Base-by-base conservation (phyloP, 2,888 invertebrate species). In the Halictus ligatus region DNA sequence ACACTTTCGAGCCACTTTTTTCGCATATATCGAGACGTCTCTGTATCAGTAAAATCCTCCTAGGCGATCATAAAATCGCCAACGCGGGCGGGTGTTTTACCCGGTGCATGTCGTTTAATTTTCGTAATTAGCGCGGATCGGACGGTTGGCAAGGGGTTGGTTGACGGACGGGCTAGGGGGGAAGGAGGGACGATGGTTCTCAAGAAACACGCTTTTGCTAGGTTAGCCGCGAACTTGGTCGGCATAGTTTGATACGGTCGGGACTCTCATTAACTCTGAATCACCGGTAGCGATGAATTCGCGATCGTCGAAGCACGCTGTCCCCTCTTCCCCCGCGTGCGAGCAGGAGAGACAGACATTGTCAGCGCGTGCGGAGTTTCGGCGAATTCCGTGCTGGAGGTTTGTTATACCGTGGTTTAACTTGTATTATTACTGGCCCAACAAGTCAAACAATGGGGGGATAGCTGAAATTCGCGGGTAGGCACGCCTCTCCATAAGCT, bases 391-490 rank as follows among this genome's bases (percentile, higher is more conserved):
- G 78, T 75, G 74, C 78, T 83, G 82, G 82, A 80, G 84, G 85
- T 88, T 90, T 90, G 90, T 90, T 89, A 84, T 85, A 91, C 84
- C 83, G 80, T 77, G 85, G 87, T 89, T 90, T 85, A 87, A 91
- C 87, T 87, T 89, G 86, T 84, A 83, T 90, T 85, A 86, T 91
- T 91, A 90, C 85, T 86, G 86, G 80, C 81, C 87, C 84, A 75
- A 87, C 89, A 90, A 91, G 90, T 91, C 86, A 86, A 90, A 89
- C 85, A 90, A 85, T 83, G 81, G 84, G 18, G 82, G 82, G 86
- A 81, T 75, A 77, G 79, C 78, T 81, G 85, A 89, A 89, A 85
- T 89, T 84, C 90, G 80, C 64, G 87, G 74, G 84, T 80, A 84
- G 91, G 80, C 81, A 79, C 79, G 88, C 78, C 69, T 78, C 72